Base-by-base conservation (phyloP, 2,888 invertebrate genomes). In the Pecten maximus region DNA sequence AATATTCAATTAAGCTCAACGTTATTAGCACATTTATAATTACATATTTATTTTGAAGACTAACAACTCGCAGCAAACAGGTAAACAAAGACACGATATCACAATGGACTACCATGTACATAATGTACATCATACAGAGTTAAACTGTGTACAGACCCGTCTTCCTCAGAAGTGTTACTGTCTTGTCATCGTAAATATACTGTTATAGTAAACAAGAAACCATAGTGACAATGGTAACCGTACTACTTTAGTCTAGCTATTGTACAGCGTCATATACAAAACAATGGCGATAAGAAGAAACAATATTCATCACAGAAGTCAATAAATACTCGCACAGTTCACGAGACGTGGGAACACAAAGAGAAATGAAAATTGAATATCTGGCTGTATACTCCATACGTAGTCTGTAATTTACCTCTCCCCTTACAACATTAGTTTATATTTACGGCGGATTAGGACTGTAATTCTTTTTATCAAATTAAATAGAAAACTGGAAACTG, bases 401-500 rank as follows among this genome's bases (percentile, higher is more conserved):
- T 74, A 74, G 35, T 10, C 74, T 74, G 74, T 74, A 74, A 74
- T 74, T 74, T 74, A 23, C 74, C 35, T 74, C 74, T 74, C 74
- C 35, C 12, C 28, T 74, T 74, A 35, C 74, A 35, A 8, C 35
- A 74, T 74, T 74, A 74, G 74, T 74, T 74, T 74, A 74, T 74
- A 35, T 74, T 74, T 74, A 74, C 74, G 74, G 74, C 12, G 74
- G 28, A 74, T 74, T 74, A 74, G 35, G 74, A 23, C 28, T 35
- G 74, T 74, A 74, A 74, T 74, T 74, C 74, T 74, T 74, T 74
- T 74, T 74, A 74, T 74, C 74, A 74, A 74, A 35, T 74, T 35
- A 74, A 74, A 74, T 74, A 35, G 74, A 74, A 74, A 74, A 74
- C 74, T 74, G 74, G 74, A 74, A 74, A 74, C 74, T 23, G 12